Percentiles rank a stretch among this genome's conserved stretches.
phyloP scores from a whole-genome alignment of 2,797 vertebrate species.

The Mallotus villosus region DNA sequence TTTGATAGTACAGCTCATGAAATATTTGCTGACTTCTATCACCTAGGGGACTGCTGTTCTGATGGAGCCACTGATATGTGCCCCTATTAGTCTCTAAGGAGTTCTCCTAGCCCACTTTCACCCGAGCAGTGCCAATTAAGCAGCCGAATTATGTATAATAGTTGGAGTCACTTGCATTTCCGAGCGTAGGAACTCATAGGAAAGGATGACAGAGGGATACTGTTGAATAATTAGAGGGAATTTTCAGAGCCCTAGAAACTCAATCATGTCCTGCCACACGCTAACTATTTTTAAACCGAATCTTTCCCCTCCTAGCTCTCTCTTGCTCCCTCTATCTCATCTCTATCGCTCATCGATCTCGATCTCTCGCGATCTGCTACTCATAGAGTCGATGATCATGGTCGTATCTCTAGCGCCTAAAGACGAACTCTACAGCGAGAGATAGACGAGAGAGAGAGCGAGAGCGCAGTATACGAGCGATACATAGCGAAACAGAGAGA shows the following conservation, averaged over 20 bases:
- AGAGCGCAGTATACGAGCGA: too few relatives aligned
- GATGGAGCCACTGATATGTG: conserved; percentile 93
- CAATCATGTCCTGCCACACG: conserved; percentile 81
- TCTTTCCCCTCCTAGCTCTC: conserved; percentile 56
- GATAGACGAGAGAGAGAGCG: too few relatives aligned
- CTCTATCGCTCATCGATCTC: too few relatives aligned
- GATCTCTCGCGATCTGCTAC: too few relatives aligned
- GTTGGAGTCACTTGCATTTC: conserved; percentile 87
- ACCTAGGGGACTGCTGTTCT: conserved; percentile 89
- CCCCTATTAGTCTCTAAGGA: conserved; percentile 90
- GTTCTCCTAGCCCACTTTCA: conserved; percentile 85
- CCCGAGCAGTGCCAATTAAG: conserved; percentile 92
- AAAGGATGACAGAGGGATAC: conserved; percentile 87
- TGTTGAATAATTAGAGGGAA: conserved; percentile 92
- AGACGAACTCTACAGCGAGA: too few relatives aligned
- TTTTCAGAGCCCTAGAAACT: conserved; percentile 86
- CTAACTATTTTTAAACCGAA: conserved; percentile 88
- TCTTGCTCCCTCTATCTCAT: conserved; percentile 45
- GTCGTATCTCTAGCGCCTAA: too few relatives aligned
- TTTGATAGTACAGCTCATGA: conserved; percentile 81
- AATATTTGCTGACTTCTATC: conserved; percentile 91
- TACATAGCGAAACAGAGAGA: too few relatives aligned
- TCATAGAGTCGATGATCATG: too few relatives aligned
- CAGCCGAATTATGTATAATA: conserved; percentile 98
- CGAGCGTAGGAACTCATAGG: conserved; percentile 78